Base-by-base conservation (phyloP, 2,797 vertebrate genomes). In the Dryobates pubescens region DNA sequence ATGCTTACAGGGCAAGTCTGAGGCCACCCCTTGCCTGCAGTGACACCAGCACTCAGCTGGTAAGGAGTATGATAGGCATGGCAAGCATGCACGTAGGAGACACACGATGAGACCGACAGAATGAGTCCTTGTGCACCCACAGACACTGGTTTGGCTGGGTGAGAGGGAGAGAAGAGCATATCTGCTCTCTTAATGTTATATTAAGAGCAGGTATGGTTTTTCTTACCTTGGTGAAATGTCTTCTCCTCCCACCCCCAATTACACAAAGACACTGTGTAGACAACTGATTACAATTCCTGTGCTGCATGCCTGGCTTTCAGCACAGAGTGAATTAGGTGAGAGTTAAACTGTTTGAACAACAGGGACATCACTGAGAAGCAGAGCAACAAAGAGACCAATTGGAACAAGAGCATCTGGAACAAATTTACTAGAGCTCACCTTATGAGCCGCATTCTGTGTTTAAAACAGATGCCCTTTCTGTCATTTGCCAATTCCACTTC, bases 331-430 rank as follows among this genome's bases (percentile, higher is more conserved):
- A 92, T 90, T 20, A 93, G 77, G 95, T 95, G 94, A 89, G 90
- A 96, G 56, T 88, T 84, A 57, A 93, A 88, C n/a, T 4, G 47
- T 34, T 19, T 67, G 62, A 94, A 74, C 88, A 92, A 74, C 30
- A 41, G n/a, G 61, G 74, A 80, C 71, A 53, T 73, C 2, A 0
- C 79, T 62, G 54, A 56, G 73, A 64, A 69, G 58, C 16, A 24
- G 1, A 67, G 86, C 86, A 91, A 93, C 92, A 95, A 87, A 93
- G 87, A 95, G 77, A 65, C 67, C 87, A 86, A 43, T 0, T 88
- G 86, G 63, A 90, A 68, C 26, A 8, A 43, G 23, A 91, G 78
- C 96, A 97, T 96, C 94, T 97, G 97, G 96, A 97, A 96, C 68
- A 38, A 77, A 95, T 96, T 94, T 81, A 38, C 51, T 72, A 32